Percentiles rank a stretch among this genome's conserved stretches.
Conservation (phyloP, 2,888 invertebrate genomes). For the Blastobasis lacticolella region DNA sequence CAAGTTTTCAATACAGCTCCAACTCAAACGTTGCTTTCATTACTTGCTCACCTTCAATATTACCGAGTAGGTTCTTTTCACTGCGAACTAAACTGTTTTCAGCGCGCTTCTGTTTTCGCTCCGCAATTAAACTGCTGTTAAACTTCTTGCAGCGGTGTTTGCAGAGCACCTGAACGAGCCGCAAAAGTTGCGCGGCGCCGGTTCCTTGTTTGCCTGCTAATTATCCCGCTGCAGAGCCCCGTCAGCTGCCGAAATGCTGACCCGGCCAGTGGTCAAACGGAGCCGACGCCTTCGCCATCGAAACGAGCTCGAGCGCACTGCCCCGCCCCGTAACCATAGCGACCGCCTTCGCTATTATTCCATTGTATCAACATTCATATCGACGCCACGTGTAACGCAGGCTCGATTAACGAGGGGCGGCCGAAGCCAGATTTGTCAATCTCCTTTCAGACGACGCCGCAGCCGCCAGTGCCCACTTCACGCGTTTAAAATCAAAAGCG, state of each 20-base stretch:
- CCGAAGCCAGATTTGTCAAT: slow-evolving; percentile 71
- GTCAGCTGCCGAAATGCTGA: slow-evolving; percentile 63
- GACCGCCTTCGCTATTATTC: slow-evolving; percentile 62
- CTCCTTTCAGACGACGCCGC: slow-evolving; percentile 64
- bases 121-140: slow-evolving; percentile 72
- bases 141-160: slow-evolving; percentile 71
- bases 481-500: slow-evolving; percentile 72
- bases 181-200: slow-evolving; percentile 58
- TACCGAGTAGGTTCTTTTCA: slow-evolving; percentile 60
- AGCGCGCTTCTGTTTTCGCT: slow-evolving; percentile 66
- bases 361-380: slow-evolving; percentile 71
- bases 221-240: slow-evolving; percentile 55
- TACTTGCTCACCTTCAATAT: slow-evolving; percentile 24
- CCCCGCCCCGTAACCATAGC: slow-evolving; percentile 58
- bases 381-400: slow-evolving; percentile 54
- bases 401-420: slow-evolving; percentile 62
- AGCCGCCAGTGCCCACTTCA: slow-evolving; percentile 58
- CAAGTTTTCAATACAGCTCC: slow-evolving; percentile 40
- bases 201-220: slow-evolving; percentile 70
- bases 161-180: slow-evolving; percentile 66
- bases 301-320: slow-evolving; percentile 41
- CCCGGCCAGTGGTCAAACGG: slow-evolving; percentile 62
- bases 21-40: slow-evolving; percentile 23
- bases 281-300: slow-evolving; percentile 56
- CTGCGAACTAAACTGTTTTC: slow-evolving; percentile 60